Percentiles rank a stretch among this genome's conserved stretches.
These are phyloP conservation scores for Anthopleura sola DNA, from an alignment of 64 coral and sea anemone genomes.

Conservation along the genomic window DNA sequence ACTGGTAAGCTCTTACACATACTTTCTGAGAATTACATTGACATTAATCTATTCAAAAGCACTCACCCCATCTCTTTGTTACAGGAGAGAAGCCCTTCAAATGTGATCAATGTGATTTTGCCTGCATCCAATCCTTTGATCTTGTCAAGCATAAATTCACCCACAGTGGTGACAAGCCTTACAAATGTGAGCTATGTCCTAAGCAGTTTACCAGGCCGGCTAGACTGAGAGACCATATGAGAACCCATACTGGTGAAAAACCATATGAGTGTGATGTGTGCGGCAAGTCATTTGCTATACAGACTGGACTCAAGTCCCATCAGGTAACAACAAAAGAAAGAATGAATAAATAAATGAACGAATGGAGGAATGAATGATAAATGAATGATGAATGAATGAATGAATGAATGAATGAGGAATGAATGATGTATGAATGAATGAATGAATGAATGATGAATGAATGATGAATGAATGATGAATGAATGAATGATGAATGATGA, in stretches of 20 bases:
- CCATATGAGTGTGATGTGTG: conserved; percentile 90
- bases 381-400: no score
- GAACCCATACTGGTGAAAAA: conserved; percentile 95
- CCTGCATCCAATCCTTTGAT: conserved; percentile 98
- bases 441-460: no score
- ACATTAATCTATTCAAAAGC: no score
- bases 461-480: no score
- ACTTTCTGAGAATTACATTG: no score
- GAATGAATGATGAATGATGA: no score
- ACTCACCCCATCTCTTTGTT: not conserved
- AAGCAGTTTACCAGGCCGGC: conserved; percentile 98
- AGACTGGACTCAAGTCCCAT: conserved; percentile 97
- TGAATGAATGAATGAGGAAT: no score
- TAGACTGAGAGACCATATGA: conserved; percentile 86
- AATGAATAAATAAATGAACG: not conserved
- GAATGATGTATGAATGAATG: no score
- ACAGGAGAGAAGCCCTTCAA: conserved; percentile 98
- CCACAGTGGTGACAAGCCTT: conserved; percentile 95
- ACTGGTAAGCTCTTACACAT: conserved; percentile 55
- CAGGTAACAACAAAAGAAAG: conserved; percentile 37
- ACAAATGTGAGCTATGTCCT: conserved; percentile 90
- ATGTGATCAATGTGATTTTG: conserved; percentile 98
- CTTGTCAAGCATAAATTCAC: conserved; percentile 97
- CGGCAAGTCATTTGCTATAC: conserved; percentile 94
- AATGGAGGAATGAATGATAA: not conserved